Percentiles rank a stretch among this genome's conserved stretches.
Conservation (phyloP, 2,888 invertebrate genomes). For the Aquatica leii region DNA sequence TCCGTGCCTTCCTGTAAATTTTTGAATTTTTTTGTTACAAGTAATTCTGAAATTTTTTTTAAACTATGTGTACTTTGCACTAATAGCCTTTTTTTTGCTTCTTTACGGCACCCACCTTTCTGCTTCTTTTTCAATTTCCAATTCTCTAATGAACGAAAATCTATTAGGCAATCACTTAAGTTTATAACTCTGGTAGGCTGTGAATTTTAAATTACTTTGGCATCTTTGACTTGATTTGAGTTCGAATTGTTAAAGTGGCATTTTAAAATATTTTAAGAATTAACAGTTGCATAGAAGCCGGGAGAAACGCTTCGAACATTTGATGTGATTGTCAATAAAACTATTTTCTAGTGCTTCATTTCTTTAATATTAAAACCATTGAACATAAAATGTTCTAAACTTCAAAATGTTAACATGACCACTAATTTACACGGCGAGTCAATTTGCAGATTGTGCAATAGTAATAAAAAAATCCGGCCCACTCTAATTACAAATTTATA, state of each 20-base stretch:
- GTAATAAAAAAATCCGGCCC: not conserved
- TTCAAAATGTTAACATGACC: no score
- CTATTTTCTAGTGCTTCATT: not conserved
- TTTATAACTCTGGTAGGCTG: not conserved
- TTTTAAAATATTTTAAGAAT: not conserved
- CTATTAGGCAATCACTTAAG: no score
- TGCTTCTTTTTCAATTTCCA: not conserved
- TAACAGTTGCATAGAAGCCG: no score
- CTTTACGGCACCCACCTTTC: not conserved
- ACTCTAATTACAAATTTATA: not conserved
- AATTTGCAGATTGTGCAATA: slow-evolving; percentile 4
- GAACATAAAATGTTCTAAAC: no score
- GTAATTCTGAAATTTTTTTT: not conserved
- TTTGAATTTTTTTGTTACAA: no score
- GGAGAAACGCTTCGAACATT: not conserved
- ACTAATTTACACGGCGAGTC: slow-evolving; percentile 4
- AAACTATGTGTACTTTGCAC: not conserved
- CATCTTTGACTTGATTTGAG: not conserved
- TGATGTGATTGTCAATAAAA: not conserved
- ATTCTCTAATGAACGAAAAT: not conserved
- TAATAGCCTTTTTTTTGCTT: not conserved
- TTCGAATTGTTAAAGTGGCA: not conserved
- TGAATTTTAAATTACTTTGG: not conserved
- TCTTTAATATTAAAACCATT: not conserved
- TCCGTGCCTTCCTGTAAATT: not conserved